Percentiles rank a stretch among this genome's conserved stretches.
These are phyloP conservation scores for Byasa hedistus DNA, from an alignment of 2,888 invertebrate genomes.

Conservation along the genomic window DNA sequence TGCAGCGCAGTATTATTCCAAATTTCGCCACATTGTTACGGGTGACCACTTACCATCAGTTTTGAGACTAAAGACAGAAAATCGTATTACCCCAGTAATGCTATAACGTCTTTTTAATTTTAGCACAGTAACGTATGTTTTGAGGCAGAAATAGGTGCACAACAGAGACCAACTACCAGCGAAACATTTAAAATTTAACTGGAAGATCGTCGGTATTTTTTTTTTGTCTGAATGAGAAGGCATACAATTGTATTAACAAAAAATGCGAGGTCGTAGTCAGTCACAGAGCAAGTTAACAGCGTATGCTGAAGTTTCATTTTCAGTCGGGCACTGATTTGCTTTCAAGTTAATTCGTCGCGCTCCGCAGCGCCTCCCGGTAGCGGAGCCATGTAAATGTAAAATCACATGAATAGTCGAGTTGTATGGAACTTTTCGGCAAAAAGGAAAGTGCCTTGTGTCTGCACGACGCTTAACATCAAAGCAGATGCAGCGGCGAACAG, in stretches of 20 bases:
- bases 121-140: too few species aligned
- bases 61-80: too few species aligned
- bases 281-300: neutral
- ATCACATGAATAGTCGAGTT: constrained; percentile 29
- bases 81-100: too few species aligned
- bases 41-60: too few species aligned
- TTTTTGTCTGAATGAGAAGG: neutral
- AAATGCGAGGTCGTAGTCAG: neutral
- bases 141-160: too few species aligned
- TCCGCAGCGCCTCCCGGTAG: constrained; percentile 9
- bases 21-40: too few species aligned
- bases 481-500: constrained; percentile 60
- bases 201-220: too few species aligned
- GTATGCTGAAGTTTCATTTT: neutral
- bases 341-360: constrained; percentile 24
- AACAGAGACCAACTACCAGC: too few species aligned
- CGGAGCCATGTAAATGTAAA: constrained; percentile 21
- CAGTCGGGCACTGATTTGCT: constrained; percentile 13
- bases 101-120: too few species aligned
- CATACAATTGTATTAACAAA: neutral
- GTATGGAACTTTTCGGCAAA: constrained; percentile 46
- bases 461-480: constrained; percentile 69
- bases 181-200: too few species aligned
- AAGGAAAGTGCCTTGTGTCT: constrained; percentile 52
- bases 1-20: too few species aligned